Evolutionary conservation across 2,113 vertebrate genomes (phyloP), one percentile per base, ranked within the genome.

Genomic region (Tamias sibiricus): DNA sequence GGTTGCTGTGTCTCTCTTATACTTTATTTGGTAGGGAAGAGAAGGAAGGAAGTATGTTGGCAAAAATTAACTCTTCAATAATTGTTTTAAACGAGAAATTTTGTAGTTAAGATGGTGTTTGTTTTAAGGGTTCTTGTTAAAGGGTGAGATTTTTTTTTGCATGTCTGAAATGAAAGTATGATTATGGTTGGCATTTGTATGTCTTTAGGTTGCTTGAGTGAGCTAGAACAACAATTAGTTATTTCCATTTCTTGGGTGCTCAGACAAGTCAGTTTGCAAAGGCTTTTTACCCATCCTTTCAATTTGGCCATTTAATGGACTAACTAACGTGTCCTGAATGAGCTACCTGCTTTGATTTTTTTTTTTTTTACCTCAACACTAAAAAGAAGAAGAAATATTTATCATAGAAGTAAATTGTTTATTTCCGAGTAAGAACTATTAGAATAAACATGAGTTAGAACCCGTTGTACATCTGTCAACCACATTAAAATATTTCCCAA

Each of bases 351-450:
- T 64, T 66, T 74, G 62, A 49, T 77, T 81, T 87, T 64, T 17
- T 87, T 64, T 17, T 49, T 77, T 82, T 79, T 90, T 30, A 81
- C 13, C 8, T 19, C 14, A 68, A 22, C 12, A n/a, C 57, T 95
- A 82, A 13, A 80, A 68, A 47, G 28, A 54, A 83, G 47, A 90
- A 84, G 57, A 90, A 76, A 62, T 91, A 57, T 35, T 59, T 68
- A 57, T 93, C 69, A 30, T 17, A 44, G 47, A n/a, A 82, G 59
- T 84, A 76, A 85, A 95, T 28, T 91, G n/a, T 89, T 84, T 92
- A 52, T 87, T 88, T 90, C n/a, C 69, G 22, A 62, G 8, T 87
- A 92, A 85, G 49, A 68, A 32, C 66, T 42, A 4, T 91, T 40
- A 69, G 72, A 32, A 37, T 64, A 86, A 93, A 75, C 30, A 22